Base-by-base conservation (phyloP, 1,140 invertebrate genomes). In the Conus ventricosus region DNA sequence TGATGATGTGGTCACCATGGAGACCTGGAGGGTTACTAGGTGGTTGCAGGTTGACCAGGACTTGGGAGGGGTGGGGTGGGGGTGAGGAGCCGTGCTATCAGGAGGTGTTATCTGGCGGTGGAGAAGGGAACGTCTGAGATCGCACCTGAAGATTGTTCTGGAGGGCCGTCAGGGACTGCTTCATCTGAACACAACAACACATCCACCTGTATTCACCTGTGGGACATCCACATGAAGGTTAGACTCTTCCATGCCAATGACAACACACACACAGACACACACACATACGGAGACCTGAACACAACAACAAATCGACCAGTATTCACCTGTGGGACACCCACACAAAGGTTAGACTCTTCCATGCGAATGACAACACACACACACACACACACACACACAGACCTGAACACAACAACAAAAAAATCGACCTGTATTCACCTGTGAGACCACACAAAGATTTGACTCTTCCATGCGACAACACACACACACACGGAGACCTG, bases 101-200 rank as follows among this genome's bases (percentile, higher is more conserved):
- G 39, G 57, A 15, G 57, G 57, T 60, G 57, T 8, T 60, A 15
- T 60, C 8, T 0, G 57, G 57, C 8, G 57, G 57, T 60, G 57
- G 57, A 15, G 57, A 15, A 15, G 57, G 1, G 4, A 15, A 15
- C 8, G 57, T 60, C 76, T 87, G 53, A 25, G 75, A 27, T 57
- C 78, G 25, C 4, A 82, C 60, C 17, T 82, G 39, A 5, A 67
- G 67, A 57, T 63, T 88, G 87, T 10, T 82, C 63, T 87, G 76
- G 8, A 78, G 39, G 7, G 71, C 51, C 39, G 15, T 67, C 25
- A 60, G 39, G 4, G 55, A 87, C 13, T 57, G 75, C 83, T 85
- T 84, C 57, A 67, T 88, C 82, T 84, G 82, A 39, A 63, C 15
- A 57, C 7, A 51, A 60, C 15, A 83, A 17, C 11, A 83, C 57